These are phyloP conservation scores for Mythimna lalbum DNA, from an alignment of 2,888 invertebrate genomes.

Conservation along the genomic window DNA sequence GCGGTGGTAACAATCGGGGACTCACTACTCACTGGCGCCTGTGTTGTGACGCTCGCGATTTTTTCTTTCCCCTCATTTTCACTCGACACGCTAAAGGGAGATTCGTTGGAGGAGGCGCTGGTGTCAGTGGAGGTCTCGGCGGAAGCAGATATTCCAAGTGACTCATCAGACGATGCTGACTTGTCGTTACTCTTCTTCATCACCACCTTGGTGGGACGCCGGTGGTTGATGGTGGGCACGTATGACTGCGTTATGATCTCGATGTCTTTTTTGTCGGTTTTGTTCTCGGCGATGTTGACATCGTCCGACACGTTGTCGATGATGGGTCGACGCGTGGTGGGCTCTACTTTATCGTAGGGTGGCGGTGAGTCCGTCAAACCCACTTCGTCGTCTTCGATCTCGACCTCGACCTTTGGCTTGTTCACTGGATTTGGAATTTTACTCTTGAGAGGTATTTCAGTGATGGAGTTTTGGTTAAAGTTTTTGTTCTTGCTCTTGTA, in stretches of 20 bases:
- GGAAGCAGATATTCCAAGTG: conserved; percentile 57
- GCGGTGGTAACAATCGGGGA: conserved; percentile 8
- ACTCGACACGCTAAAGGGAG: conserved; percentile 37
- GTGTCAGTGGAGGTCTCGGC: conserved; percentile 66
- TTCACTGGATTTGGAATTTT: conserved; percentile 72
- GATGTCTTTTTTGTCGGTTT: conserved; percentile 80
- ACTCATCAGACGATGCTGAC: conserved; percentile 62
- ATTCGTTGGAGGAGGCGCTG: conserved; percentile 50
- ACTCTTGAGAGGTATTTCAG: conserved; percentile 81
- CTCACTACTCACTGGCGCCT: conserved; percentile 9
- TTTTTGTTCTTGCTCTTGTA: conserved; percentile 88
- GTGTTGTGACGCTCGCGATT: neutral
- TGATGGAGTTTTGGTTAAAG: conserved; percentile 85
- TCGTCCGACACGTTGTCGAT: conserved; percentile 86
- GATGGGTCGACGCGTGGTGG: conserved; percentile 82
- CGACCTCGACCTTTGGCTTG: conserved; percentile 81
- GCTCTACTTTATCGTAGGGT: conserved; percentile 84
- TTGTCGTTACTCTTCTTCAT: conserved; percentile 79
- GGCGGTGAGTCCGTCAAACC: conserved; percentile 82
- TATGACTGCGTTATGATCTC: conserved; percentile 86
- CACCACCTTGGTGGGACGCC: conserved; percentile 84
- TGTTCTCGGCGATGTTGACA: conserved; percentile 68
- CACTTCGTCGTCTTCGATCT: conserved; percentile 85
- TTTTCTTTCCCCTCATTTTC: conserved; percentile 25
- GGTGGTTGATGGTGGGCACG: conserved; percentile 81